These are phyloP conservation scores for Aphelinus certus DNA, from an alignment of 1,140 invertebrate species.

Conservation along the genomic window DNA sequence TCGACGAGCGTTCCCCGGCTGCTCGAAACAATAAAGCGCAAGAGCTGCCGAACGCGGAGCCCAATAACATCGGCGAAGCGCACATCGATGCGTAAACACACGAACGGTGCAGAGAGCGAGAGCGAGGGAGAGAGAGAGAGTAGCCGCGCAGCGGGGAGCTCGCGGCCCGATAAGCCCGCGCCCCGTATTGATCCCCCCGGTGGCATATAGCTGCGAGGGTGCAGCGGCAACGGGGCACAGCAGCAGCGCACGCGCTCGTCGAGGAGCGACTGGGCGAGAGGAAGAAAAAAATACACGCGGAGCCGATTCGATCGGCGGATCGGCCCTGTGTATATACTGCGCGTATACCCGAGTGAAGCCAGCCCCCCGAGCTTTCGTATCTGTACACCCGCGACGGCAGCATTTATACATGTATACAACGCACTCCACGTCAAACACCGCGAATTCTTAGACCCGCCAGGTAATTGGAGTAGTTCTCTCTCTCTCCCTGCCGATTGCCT, in stretches of 20 bases:
- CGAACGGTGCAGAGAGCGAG: no score
- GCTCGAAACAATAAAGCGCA: no score
- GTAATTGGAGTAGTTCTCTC: constrained; percentile 26
- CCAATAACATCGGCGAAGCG: constrained; percentile 17
- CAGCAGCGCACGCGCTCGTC: constrained; percentile 36
- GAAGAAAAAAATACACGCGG: constrained; percentile 2
- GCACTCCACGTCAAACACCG: background rate
- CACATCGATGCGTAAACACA: constrained; percentile 20
- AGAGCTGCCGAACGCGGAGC: no score
- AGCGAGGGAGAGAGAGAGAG: no score
- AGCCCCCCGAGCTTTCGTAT: background rate
- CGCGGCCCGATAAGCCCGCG: constrained; percentile 57
- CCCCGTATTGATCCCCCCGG: constrained; percentile 58
- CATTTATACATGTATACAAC: background rate
- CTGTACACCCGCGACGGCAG: background rate
- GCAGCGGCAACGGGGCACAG: constrained; percentile 38
- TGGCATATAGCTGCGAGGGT: no score
- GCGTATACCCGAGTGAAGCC: no score
- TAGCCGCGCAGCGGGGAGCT: constrained; percentile 36
- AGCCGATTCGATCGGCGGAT: no score
- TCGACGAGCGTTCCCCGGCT: no score
- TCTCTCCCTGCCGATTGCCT: background rate
- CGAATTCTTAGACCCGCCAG: constrained; percentile 1
- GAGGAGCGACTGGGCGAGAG: constrained; percentile 26
- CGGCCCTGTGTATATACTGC: no score